Evolutionary conservation across 2,113 vertebrate genomes (phyloP).

Genomic region (Terrapene triunguis): DNA sequence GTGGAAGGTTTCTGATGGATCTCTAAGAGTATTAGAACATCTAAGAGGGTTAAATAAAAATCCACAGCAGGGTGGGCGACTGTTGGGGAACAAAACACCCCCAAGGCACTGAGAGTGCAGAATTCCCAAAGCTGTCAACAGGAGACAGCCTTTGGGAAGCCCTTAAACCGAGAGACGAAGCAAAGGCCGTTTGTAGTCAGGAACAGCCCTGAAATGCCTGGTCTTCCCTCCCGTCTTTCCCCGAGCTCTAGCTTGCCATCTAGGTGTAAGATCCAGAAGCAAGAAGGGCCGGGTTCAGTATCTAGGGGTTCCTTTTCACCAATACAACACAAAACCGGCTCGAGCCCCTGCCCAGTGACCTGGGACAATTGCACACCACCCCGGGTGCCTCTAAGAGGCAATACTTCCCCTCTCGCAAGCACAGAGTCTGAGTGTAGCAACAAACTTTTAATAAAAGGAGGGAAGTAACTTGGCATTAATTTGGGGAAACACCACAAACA

Average conservation of each 20-base stretch:
- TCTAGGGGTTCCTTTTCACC: too few relatives aligned
- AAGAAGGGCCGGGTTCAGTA: too few relatives aligned
- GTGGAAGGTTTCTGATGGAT: slow-evolving; percentile 75
- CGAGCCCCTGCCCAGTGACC: too few relatives aligned
- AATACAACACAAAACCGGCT: too few relatives aligned
- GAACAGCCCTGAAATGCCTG: not conserved
- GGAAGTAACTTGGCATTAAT: too few relatives aligned
- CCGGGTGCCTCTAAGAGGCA: too few relatives aligned
- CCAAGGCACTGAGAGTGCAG: fast-evolving
- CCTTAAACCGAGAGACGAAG: not conserved
- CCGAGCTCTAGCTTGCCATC: not conserved
- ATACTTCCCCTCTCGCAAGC: too few relatives aligned
- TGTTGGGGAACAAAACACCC: not conserved
- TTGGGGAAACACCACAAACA: too few relatives aligned
- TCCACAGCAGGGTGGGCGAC: not conserved
- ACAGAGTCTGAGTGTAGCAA: too few relatives aligned
- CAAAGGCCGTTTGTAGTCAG: not conserved
- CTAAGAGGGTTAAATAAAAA: slow-evolving; percentile 49
- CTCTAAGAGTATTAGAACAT: slow-evolving; percentile 71
- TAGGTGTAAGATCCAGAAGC: not conserved
- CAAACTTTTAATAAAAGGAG: too few relatives aligned
- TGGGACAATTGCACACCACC: too few relatives aligned
- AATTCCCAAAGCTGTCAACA: fast-evolving
- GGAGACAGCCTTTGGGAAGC: not conserved
- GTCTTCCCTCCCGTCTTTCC: not conserved